These are phyloP conservation scores for Magallana angulata DNA, from an alignment of 1,140 invertebrate species.

Conservation along the genomic window DNA sequence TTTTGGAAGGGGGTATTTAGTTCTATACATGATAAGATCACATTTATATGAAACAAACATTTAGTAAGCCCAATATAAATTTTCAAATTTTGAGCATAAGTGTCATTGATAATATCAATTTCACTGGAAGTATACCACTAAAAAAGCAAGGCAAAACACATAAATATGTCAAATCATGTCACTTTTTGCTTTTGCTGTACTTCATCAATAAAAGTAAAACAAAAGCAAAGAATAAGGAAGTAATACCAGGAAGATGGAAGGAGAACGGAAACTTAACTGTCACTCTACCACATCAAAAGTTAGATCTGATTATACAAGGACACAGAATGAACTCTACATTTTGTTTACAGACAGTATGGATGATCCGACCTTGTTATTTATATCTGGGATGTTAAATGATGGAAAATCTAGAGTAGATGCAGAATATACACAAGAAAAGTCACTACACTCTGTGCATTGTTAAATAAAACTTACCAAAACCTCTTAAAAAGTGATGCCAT, in stretches of 20 bases:
- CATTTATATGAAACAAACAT: no score
- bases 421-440: not conserved
- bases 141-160: no score
- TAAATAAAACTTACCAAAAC: constrained; percentile 37
- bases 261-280: not conserved
- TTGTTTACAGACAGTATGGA: no score
- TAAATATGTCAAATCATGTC: no score
- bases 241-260: not conserved
- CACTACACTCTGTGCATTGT: constrained; percentile 16
- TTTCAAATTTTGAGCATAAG: no score
- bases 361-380: not conserved
- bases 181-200: no score
- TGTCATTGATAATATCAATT: not conserved
- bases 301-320: not conserved
- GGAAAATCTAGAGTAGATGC: not conserved
- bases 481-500: constrained; percentile 32
- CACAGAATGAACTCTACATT: not conserved
- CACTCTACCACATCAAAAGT: not conserved
- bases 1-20: no score
- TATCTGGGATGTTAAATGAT: not conserved
- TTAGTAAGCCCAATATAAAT: no score
- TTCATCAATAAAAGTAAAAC: no score
- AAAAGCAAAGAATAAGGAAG: not conserved
- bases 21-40: no score
- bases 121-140: not conserved